These are phyloP conservation scores for Parthenolecanium corni DNA, from an alignment of 2,888 invertebrate species.

Conservation along the genomic window DNA sequence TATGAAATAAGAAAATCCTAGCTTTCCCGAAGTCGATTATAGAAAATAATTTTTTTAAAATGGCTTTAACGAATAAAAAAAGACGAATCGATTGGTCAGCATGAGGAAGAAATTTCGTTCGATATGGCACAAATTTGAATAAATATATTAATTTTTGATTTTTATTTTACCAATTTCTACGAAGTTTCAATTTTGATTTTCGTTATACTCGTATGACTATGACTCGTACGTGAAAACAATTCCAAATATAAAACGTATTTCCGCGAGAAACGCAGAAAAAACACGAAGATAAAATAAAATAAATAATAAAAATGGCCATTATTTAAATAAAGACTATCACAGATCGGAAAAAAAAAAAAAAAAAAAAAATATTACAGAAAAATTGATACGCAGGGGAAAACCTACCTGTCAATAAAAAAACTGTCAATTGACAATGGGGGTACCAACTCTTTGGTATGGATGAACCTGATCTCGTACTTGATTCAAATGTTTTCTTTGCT, in stretches of 20 bases:
- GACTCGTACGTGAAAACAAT: not conserved
- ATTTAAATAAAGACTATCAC: conserved; percentile 16
- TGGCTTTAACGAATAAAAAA: conserved; percentile 21
- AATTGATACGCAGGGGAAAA: conserved; percentile 2
- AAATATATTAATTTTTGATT: not conserved
- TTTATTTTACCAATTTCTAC: not conserved
- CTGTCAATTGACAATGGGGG: conserved; percentile 50
- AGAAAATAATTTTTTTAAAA: not conserved
- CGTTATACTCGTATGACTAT: not conserved
- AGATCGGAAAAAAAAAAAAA: conserved; percentile 5
- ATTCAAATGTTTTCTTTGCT: conserved; percentile 69
- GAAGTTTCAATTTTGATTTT: not conserved
- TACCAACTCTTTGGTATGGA: conserved; percentile 92
- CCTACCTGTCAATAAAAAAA: conserved; percentile 16
- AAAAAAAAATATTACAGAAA: not conserved
- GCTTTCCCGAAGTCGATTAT: not conserved
- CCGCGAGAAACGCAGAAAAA: not conserved
- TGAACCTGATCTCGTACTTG: conserved; percentile 71
- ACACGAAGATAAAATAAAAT: not conserved
- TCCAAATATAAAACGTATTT: not conserved
- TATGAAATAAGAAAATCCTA: not conserved
- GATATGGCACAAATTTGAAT: not conserved
- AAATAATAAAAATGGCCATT: not conserved
- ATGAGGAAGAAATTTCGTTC: not conserved
- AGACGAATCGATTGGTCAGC: not conserved